These are phyloP conservation scores for Protobothrops mucrosquamatus DNA, from an alignment of 2,113 vertebrate genomes.

Conservation along the genomic window DNA sequence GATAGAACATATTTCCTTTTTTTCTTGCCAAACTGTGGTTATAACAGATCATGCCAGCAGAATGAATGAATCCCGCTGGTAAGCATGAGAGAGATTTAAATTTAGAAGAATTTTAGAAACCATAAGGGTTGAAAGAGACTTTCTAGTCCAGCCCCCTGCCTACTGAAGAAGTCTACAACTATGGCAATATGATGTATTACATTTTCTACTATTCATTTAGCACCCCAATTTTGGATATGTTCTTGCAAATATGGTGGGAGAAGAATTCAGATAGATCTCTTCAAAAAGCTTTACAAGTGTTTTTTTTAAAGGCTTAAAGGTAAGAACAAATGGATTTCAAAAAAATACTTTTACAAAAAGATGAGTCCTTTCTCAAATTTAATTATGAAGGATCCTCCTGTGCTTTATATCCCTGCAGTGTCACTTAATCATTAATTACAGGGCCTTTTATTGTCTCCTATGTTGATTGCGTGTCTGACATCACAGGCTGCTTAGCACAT, in stretches of 20 bases:
- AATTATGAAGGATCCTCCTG: constrained; percentile 2
- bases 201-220: neutral
- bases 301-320: neutral
- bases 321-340: constrained; percentile 43
- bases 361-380: constrained; percentile 39
- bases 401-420: constrained; percentile 36
- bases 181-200: neutral
- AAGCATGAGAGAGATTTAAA: neutral
- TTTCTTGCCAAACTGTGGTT: neutral
- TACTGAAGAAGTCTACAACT: neutral
- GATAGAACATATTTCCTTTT: neutral
- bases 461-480: constrained; percentile 50
- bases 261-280: neutral
- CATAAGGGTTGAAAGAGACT: neutral
- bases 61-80: neutral
- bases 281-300: constrained; percentile 15
- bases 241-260: neutral
- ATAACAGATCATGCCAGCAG: neutral
- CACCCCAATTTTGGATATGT: neutral
- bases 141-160: neutral
- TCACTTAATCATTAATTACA: constrained; percentile 56
- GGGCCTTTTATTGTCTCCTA: constrained; percentile 50
- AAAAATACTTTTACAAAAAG: constrained; percentile 36
- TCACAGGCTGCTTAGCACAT: constrained; percentile 42
- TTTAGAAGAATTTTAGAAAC: neutral